These are phyloP conservation scores for Belonocnema kinseyi DNA, from an alignment of 1,140 invertebrate species.

Conservation along the genomic window DNA sequence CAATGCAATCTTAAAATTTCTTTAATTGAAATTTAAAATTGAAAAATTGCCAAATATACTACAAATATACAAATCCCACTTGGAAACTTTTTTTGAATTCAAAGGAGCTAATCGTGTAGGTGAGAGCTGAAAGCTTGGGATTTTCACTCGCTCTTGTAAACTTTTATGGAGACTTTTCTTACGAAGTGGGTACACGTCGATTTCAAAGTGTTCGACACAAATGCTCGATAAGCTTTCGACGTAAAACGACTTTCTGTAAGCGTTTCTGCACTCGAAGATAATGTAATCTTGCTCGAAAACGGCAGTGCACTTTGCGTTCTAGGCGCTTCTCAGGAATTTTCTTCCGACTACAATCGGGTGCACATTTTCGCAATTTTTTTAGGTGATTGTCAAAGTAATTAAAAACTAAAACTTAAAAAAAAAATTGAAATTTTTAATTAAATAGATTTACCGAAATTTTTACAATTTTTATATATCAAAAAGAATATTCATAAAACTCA, in stretches of 20 bases:
- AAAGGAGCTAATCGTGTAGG: neutral
- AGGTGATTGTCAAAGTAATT: neutral
- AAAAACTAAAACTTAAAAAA: neutral
- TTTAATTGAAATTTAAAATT: too few species aligned
- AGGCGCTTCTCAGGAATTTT: neutral
- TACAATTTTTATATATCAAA: too few species aligned
- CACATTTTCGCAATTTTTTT: neutral
- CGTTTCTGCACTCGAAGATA: conserved; percentile 24
- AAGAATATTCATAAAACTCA: too few species aligned
- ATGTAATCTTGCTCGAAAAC: conserved; percentile 28
- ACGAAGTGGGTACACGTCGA: conserved; percentile 6
- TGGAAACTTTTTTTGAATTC: neutral
- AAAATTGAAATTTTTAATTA: too few species aligned
- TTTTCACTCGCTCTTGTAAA: conserved; percentile 10
- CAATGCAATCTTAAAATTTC: too few species aligned
- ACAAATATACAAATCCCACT: neutral
- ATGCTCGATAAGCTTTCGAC: conserved; percentile 27
- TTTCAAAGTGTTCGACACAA: conserved; percentile 22
- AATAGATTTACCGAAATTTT: too few species aligned
- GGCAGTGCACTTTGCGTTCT: conserved; percentile 2
- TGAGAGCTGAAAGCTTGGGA: neutral
- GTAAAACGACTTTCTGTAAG: conserved; percentile 16
- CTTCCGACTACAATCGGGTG: neutral
- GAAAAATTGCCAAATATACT: neutral
- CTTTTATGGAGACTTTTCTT: conserved; percentile 10